phyloP scores from a whole-genome alignment of 2,797 vertebrate species.

The Bradypodion pumilum region DNA sequence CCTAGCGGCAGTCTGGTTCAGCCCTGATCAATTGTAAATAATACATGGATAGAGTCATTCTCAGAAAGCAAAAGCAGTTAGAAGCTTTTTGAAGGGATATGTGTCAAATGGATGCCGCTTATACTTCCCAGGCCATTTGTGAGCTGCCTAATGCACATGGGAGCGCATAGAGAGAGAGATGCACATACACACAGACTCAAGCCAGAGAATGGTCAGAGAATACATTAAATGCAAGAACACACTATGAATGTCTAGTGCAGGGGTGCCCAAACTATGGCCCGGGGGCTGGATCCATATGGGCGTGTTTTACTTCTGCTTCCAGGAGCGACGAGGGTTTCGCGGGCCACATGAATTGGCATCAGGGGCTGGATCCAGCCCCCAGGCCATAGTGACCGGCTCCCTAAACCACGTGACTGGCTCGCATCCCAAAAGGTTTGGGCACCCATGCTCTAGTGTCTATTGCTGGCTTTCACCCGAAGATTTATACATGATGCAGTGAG shows the following conservation, averaged over 20 bases:
- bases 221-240: constrained; percentile 41
- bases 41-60: not conserved
- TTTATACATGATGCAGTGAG: constrained; percentile 76
- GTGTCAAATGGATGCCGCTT: constrained; percentile 19
- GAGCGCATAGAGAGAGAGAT: not conserved
- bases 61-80: not conserved
- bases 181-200: not conserved
- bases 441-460: constrained; percentile 68
- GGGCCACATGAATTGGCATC: no score
- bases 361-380: no score
- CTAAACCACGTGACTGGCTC: no score
- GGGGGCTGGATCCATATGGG: no score
- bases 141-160: not conserved
- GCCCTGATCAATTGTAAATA: constrained; percentile 46
- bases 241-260: constrained; percentile 57
- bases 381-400: no score
- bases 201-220: constrained; percentile 37
- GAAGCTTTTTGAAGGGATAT: constrained; percentile 27
- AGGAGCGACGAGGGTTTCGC: no score
- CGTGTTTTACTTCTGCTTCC: no score
- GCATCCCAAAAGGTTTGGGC: no score
- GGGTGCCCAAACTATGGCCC: no score
- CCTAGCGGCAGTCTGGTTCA: not conserved
- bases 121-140: not conserved
- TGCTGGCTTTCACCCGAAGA: constrained; percentile 78